Conservation (phyloP, 2,113 vertebrate species). For the Tenebrosternarchus preto region DNA sequence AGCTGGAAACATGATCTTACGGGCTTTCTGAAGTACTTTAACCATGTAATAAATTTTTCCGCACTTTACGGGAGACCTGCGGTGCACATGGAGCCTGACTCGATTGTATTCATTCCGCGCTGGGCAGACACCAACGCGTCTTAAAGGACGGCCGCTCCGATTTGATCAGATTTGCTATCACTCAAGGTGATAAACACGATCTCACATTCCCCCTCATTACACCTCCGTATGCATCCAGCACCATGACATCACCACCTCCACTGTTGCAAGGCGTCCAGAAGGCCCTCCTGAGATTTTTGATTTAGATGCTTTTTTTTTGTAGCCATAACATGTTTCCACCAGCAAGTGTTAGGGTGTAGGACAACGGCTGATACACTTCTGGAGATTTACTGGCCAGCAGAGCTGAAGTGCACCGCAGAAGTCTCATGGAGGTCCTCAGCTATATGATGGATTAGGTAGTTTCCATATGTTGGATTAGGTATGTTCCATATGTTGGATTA, state of each 20-base stretch:
- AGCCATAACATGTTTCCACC: too few relatives aligned
- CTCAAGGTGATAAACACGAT: constrained; percentile 60
- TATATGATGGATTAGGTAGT: too few relatives aligned
- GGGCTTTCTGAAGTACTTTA: constrained; percentile 28
- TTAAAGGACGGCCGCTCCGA: constrained; percentile 53
- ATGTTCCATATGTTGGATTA: too few relatives aligned
- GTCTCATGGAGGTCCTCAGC: too few relatives aligned
- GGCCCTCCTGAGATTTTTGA: constrained; percentile 66
- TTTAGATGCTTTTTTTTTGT: not conserved
- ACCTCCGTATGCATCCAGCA: constrained; percentile 47
- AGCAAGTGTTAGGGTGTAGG: too few relatives aligned
- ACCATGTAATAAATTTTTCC: constrained; percentile 48
- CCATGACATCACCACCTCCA: constrained; percentile 63
- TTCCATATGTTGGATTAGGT: too few relatives aligned
- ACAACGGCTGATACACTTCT: too few relatives aligned
- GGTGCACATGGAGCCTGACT: constrained; percentile 48
- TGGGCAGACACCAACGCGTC: constrained; percentile 49
- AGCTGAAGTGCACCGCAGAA: too few relatives aligned
- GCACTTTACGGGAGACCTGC: constrained; percentile 41
- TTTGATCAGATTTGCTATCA: constrained; percentile 63
- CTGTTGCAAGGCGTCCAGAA: constrained; percentile 65
- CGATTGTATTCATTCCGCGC: constrained; percentile 51
- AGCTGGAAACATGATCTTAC: constrained; percentile 31
- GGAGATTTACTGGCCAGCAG: too few relatives aligned
- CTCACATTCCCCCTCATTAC: constrained; percentile 56